Conservation (phyloP, 2,113 vertebrate genomes). For the Marmota flaviventris region DNA sequence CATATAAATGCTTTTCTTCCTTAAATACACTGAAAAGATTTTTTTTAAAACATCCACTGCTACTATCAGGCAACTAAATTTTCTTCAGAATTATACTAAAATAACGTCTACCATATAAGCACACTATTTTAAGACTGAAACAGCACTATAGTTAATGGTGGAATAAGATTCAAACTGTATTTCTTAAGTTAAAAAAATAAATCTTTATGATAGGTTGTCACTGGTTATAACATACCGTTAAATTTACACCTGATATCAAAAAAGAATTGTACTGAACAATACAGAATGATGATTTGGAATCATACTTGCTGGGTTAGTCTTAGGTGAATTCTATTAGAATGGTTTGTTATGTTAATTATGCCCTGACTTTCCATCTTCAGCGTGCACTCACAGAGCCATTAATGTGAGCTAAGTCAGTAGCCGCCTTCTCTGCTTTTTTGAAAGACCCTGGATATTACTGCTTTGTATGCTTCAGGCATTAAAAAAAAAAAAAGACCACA, state of each 20-base stretch:
- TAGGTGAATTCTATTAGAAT: not conserved
- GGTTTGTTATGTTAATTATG: slow-evolving; percentile 45
- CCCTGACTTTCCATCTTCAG: slow-evolving; percentile 6
- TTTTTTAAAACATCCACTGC: not conserved
- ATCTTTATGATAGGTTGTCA: not conserved
- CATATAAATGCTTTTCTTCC: not conserved
- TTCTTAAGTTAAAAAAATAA: slow-evolving; percentile 41
- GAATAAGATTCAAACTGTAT: not conserved
- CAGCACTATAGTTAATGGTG: not conserved
- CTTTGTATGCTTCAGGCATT: not conserved
- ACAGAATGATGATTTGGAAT: slow-evolving; percentile 30
- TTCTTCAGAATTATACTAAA: not conserved
- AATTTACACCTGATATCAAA: not conserved
- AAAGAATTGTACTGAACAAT: slow-evolving; percentile 30
- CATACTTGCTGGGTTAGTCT: not conserved
- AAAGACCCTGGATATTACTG: not conserved
- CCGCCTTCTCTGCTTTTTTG: not conserved
- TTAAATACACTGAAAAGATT: slow-evolving; percentile 14
- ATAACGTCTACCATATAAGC: not conserved
- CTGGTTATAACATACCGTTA: not conserved
- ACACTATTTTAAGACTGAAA: not conserved
- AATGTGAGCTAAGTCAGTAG: not conserved
- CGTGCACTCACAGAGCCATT: not conserved
- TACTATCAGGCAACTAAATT: not conserved
- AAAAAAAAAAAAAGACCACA: not conserved